Evolutionary conservation across 1,140 invertebrate genomes (phyloP).

Genomic region (Anastrepha obliqua): DNA sequence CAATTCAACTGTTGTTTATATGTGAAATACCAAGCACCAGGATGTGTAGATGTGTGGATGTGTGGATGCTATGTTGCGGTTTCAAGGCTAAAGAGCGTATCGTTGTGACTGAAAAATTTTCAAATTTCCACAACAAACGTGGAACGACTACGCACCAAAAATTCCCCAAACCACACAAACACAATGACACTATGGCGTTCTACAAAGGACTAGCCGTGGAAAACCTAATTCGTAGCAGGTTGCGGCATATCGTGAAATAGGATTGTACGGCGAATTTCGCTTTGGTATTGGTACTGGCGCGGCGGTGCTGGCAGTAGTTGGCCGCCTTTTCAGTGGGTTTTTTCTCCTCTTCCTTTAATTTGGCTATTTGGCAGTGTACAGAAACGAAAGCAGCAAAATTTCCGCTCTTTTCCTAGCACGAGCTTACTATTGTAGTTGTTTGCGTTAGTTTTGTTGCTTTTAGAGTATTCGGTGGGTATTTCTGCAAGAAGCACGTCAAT

Average conservation of each 20-base stretch:
- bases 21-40: not conserved
- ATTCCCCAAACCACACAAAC: constrained; percentile 13
- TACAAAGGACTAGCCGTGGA: no score
- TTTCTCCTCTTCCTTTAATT: not conserved
- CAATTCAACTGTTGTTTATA: constrained; percentile 8
- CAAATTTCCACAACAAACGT: constrained; percentile 33
- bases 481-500: not conserved
- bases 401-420: not conserved
- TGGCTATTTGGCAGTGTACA: not conserved
- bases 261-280: not conserved
- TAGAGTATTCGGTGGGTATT: not conserved
- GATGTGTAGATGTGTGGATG: not conserved
- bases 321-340: not conserved
- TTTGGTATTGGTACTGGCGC: not conserved
- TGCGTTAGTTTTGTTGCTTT: not conserved
- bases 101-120: not conserved
- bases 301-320: not conserved
- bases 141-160: constrained; percentile 29
- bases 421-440: not conserved
- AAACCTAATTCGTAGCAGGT: no score
- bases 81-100: constrained; percentile 18
- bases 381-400: not conserved
- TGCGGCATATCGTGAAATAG: no score
- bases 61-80: not conserved
- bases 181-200: not conserved